These are phyloP conservation scores for Ophion ventricosus DNA, from an alignment of 2,888 invertebrate genomes.

Conservation along the genomic window DNA sequence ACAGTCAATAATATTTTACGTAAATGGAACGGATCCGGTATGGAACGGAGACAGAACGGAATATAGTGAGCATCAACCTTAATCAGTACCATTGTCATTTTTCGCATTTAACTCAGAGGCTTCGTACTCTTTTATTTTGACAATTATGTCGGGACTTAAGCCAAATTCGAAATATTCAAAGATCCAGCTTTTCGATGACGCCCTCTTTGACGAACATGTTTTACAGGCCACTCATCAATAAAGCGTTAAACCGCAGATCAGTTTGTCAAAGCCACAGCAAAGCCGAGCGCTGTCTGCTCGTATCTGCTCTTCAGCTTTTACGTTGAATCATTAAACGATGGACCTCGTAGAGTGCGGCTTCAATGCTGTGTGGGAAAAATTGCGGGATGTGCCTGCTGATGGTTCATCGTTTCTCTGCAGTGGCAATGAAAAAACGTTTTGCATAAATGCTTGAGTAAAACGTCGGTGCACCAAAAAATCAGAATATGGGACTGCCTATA, in stretches of 20 bases:
- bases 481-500: too few species aligned
- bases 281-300: constrained; percentile 30
- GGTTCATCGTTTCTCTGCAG: background rate
- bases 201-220: constrained; percentile 10
- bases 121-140: background rate
- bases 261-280: constrained; percentile 8
- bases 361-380: background rate
- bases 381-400: background rate
- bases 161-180: too few species aligned
- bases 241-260: constrained; percentile 22
- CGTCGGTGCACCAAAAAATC: too few species aligned
- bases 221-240: constrained; percentile 44
- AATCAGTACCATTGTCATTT: background rate
- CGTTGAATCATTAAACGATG: constrained; percentile 43
- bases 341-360: constrained; percentile 36
- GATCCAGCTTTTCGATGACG: too few species aligned
- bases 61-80: too few species aligned
- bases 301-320: constrained; percentile 24
- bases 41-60: too few species aligned
- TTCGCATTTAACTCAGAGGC: background rate
- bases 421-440: background rate
- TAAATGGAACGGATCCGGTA: too few species aligned
- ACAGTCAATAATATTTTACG: too few species aligned
- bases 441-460: background rate
- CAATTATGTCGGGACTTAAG: background rate